Base-by-base conservation (phyloP, 2,888 invertebrate genomes). In the Xestia sexstrigata region DNA sequence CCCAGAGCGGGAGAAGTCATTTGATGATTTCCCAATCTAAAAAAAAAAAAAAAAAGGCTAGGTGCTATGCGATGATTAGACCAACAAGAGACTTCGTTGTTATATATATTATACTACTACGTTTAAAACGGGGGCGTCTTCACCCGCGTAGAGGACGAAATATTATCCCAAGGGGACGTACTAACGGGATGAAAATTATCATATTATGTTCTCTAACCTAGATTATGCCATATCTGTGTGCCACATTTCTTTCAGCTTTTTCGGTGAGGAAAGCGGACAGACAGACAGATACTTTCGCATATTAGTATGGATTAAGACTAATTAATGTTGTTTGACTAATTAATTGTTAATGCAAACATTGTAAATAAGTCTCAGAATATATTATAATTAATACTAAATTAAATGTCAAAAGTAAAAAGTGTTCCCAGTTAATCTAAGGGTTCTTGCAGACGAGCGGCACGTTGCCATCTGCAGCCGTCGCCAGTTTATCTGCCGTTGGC, bases 381-480 rank as follows among this genome's bases (percentile, higher is more conserved):
- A 69, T 71, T 47, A 17, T 55, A 69, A n/a, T 68, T n/a, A n/a
- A n/a, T 35, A 52, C 11, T 20, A 8, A 63, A 63, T 35, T 20
- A 47, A n/a, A n/a, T n/a, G n/a, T n/a, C n/a, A n/a, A 65, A 52
- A 23, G 26, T 35, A 35, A 47, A 26, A 35, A 35, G 45, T 71
- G 47, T 63, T 17, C 11, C 30, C 17, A 30, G 26, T 5, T 58
- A 70, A 62, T 26, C 20, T 45, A n/a, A n/a, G n/a, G n/a, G n/a
- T n/a, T n/a, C n/a, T n/a, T n/a, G n/a, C n/a, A n/a, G n/a, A n/a
- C n/a, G n/a, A n/a, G n/a, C n/a, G n/a, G n/a, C n/a, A n/a, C n/a
- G n/a, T n/a, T n/a, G n/a, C n/a, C n/a, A n/a, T n/a, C n/a, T n/a
- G n/a, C n/a, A n/a, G n/a, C n/a, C n/a, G n/a, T n/a, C n/a, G n/a